Evolutionary conservation across 2,797 vertebrate genomes (phyloP).

Genomic region (Pseudocheirus occidentalis): DNA sequence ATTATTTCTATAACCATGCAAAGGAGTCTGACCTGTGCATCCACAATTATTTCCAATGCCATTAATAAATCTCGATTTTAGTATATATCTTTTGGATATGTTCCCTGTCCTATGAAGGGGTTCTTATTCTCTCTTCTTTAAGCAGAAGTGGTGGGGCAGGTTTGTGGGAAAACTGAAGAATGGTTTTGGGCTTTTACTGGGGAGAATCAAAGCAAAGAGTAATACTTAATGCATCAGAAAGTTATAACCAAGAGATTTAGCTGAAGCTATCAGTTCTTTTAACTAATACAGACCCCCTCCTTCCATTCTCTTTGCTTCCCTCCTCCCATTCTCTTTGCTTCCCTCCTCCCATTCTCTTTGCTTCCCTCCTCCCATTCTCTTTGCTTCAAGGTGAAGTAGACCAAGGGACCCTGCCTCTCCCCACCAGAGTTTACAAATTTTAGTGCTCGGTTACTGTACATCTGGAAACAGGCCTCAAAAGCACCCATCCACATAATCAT

Average conservation of each 20-base stretch:
- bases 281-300: background rate
- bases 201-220: background rate
- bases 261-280: background rate
- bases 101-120: background rate
- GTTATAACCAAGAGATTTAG: background rate
- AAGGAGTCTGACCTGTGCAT: background rate
- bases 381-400: background rate
- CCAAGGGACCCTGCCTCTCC: background rate
- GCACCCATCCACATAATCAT: background rate
- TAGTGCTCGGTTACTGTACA: background rate
- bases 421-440: background rate
- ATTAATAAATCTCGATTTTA: background rate
- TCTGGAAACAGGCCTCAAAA: background rate
- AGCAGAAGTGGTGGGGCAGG: background rate
- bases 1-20: background rate
- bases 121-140: background rate
- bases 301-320: background rate
- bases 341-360: background rate
- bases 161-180: background rate
- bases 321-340: background rate
- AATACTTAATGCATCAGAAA: background rate
- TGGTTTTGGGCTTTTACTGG: background rate
- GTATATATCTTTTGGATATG: background rate
- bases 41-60: background rate
- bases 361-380: background rate